These are phyloP conservation scores for Poecile montanus DNA, from an alignment of 2,797 vertebrate genomes.

Conservation along the genomic window DNA sequence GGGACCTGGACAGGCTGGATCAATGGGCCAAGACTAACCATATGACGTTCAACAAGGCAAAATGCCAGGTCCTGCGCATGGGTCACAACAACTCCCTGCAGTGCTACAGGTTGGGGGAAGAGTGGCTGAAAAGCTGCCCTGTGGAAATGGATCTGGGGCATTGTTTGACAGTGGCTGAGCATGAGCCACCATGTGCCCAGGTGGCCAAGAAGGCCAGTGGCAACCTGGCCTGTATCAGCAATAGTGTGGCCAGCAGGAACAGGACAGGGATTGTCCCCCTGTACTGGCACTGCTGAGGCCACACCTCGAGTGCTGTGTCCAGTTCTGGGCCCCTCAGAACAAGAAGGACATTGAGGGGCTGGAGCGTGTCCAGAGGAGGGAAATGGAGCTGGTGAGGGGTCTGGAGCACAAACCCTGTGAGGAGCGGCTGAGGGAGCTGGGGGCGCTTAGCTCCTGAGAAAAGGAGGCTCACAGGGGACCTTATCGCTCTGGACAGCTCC, in stretches of 20 bases:
- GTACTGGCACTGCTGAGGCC: rapidly evolving
- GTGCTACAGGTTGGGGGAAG: neutral
- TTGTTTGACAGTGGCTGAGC: neutral
- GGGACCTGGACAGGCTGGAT: neutral
- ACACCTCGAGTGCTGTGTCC: neutral
- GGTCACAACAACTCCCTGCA: neutral
- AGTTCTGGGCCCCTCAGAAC: rapidly evolving
- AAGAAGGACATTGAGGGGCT: neutral
- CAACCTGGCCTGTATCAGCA: neutral
- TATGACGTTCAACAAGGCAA: neutral
- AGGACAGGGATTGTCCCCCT: neutral
- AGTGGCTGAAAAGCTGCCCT: neutral
- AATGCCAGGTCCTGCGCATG: neutral
- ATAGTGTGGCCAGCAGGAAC: neutral
- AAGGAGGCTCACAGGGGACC: rapidly evolving
- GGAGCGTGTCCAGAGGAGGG: neutral
- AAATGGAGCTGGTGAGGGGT: rapidly evolving
- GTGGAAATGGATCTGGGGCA: neutral
- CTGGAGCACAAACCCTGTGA: neutral
- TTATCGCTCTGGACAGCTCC: rapidly evolving
- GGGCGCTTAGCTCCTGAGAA: neutral
- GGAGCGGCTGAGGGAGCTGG: rapidly evolving
- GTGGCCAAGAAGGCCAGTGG: too few species aligned
- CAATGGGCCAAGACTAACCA: neutral
- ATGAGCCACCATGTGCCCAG: rapidly evolving